Evolutionary conservation across 2,888 invertebrate species (phyloP).

Genomic region (Nyleta sp.): DNA sequence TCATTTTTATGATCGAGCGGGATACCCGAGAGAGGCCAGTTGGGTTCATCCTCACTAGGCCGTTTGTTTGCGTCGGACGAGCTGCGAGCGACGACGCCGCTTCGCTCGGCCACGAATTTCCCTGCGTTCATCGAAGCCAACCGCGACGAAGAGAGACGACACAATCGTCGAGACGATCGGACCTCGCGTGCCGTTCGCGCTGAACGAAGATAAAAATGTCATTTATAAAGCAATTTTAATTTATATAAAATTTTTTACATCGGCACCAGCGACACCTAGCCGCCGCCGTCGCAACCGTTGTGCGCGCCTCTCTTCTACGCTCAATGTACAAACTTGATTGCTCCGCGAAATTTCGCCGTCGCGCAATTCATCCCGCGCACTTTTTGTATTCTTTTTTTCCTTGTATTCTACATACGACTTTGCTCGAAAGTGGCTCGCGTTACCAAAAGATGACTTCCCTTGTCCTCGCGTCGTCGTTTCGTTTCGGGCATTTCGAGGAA

Average conservation of each 20-base stretch:
- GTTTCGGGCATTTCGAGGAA: background rate
- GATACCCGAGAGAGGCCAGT: conserved; percentile 81
- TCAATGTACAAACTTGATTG: background rate
- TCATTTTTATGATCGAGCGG: conserved; percentile 75
- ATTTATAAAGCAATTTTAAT: conserved; percentile 41
- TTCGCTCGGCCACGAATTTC: conserved; percentile 15
- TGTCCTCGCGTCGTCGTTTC: background rate
- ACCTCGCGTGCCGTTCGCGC: background rate
- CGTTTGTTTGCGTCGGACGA: conserved; percentile 40
- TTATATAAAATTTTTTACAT: conserved; percentile 50
- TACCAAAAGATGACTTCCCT: background rate
- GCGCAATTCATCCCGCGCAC: background rate
- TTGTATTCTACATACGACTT: conserved; percentile 34
- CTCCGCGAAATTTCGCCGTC: conserved; percentile 11
- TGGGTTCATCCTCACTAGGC: conserved; percentile 79
- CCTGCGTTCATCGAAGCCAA: background rate
- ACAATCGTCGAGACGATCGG: conserved; percentile 7
- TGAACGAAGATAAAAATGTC: conserved; percentile 28
- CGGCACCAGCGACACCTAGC: conserved; percentile 12
- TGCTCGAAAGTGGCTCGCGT: conserved; percentile 35
- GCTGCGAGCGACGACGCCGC: background rate
- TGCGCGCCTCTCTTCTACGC: background rate
- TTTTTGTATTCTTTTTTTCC: conserved; percentile 29
- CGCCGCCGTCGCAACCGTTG: conserved; percentile 11
- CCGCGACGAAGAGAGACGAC: conserved; percentile 6